phyloP scores from a whole-genome alignment of 2,888 invertebrate species.

The Frankliniella intonsa region DNA sequence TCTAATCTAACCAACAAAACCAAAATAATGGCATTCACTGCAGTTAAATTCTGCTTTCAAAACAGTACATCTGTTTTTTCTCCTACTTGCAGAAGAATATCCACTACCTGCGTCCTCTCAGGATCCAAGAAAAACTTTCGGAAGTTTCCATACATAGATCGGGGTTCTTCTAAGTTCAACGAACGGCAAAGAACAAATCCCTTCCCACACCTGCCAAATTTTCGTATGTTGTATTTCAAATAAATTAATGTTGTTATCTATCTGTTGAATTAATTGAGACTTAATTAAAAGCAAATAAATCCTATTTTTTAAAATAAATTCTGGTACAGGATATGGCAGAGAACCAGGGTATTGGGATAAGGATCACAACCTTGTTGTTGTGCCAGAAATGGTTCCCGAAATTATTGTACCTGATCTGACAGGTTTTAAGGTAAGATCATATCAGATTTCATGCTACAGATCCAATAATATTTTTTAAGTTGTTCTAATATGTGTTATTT shows the following conservation, averaged over 20 bases:
- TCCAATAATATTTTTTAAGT: slow-evolving; percentile 12
- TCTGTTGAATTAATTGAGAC: slow-evolving; percentile 29
- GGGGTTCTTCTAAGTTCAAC: slow-evolving; percentile 66
- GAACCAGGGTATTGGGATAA: slow-evolving; percentile 56
- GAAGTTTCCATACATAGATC: slow-evolving; percentile 68
- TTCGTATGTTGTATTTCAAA: slow-evolving; percentile 48
- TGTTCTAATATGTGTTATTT: neutral
- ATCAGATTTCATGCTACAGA: slow-evolving; percentile 26
- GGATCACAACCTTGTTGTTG: slow-evolving; percentile 52
- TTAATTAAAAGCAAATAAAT: slow-evolving; percentile 20
- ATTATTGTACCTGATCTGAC: slow-evolving; percentile 86
- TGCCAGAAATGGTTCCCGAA: slow-evolving; percentile 89
- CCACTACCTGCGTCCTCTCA: slow-evolving; percentile 39
- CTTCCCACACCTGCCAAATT: slow-evolving; percentile 61
- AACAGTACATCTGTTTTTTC: neutral
- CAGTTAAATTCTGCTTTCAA: neutral
- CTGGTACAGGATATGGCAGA: slow-evolving; percentile 58
- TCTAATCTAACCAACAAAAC: neutral
- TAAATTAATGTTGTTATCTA: slow-evolving; percentile 8
- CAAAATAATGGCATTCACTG: neutral
- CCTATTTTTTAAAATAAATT: slow-evolving; percentile 32
- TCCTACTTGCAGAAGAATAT: neutral
- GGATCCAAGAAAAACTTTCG: slow-evolving; percentile 75
- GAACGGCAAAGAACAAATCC: slow-evolving; percentile 53
- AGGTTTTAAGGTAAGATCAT: slow-evolving; percentile 59